Conservation (phyloP, 2,113 vertebrate species). For the Vidua macroura region DNA sequence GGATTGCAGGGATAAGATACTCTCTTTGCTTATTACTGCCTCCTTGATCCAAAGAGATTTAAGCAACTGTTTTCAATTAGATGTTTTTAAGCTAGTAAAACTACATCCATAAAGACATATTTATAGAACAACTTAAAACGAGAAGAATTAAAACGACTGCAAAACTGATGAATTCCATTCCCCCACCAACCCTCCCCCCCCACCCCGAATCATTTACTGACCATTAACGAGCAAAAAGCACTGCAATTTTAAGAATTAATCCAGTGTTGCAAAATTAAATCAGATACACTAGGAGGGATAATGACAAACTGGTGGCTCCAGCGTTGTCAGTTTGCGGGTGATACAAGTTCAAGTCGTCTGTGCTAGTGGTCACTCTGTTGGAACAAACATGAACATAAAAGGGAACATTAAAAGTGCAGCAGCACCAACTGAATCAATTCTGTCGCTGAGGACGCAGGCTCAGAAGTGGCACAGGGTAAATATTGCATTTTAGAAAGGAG, state of each 20-base stretch:
- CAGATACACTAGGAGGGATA: slow-evolving; percentile 59
- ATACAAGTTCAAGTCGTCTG: slow-evolving; percentile 72
- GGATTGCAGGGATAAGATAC: slow-evolving; percentile 76
- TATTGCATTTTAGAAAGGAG: slow-evolving; percentile 16
- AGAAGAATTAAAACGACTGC: slow-evolving; percentile 70
- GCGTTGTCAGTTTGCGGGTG: slow-evolving; percentile 61
- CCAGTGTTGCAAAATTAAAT: slow-evolving; percentile 70
- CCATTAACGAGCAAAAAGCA: slow-evolving; percentile 58
- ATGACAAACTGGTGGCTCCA: slow-evolving; percentile 65
- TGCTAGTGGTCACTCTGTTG: slow-evolving; percentile 61
- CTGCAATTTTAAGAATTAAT: slow-evolving; percentile 71
- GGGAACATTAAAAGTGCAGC: slow-evolving; percentile 53
- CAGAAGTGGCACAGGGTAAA: background rate
- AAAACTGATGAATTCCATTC: slow-evolving; percentile 66
- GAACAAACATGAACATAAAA: slow-evolving; percentile 72
- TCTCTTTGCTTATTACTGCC: slow-evolving; percentile 72
- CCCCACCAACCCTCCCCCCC: background rate
- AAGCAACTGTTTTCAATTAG: slow-evolving; percentile 83
- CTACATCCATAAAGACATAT: slow-evolving; percentile 75
- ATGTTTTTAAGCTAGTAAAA: slow-evolving; percentile 80
- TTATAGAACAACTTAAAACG: slow-evolving; percentile 76
- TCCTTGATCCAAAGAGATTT: slow-evolving; percentile 78
- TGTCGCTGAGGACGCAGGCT: slow-evolving; percentile 13
- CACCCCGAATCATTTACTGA: slow-evolving; percentile 43
- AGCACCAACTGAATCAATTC: slow-evolving; percentile 40